Percentiles rank a stretch among this genome's conserved stretches.
Conservation (phyloP, 2,888 invertebrate species). For the Ectemnius cavifrons region DNA sequence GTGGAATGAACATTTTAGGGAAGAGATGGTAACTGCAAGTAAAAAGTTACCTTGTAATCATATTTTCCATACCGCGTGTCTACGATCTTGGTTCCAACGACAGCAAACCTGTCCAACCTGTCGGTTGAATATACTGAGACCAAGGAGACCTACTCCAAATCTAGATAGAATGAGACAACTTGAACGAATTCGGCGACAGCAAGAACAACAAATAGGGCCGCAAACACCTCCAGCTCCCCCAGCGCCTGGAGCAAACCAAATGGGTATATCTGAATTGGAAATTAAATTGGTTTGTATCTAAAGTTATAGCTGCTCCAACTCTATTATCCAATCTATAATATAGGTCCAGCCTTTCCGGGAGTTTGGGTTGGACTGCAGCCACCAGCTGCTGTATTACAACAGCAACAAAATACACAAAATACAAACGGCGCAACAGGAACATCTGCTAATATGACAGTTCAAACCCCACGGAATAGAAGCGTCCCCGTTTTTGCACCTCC, state of each 20-base stretch:
- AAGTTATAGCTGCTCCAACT: background rate
- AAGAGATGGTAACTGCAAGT: slow-evolving; percentile 86
- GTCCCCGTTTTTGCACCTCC: slow-evolving; percentile 80
- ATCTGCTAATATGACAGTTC: slow-evolving; percentile 59
- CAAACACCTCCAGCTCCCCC: slow-evolving; percentile 66
- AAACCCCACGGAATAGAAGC: slow-evolving; percentile 65
- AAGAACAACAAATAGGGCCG: slow-evolving; percentile 69
- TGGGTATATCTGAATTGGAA: slow-evolving; percentile 51
- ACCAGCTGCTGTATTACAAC: slow-evolving; percentile 58
- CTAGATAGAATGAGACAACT: slow-evolving; percentile 63
- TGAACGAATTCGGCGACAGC: slow-evolving; percentile 54
- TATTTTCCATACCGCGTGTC: slow-evolving; percentile 98
- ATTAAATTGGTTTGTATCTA: background rate
- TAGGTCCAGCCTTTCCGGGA: slow-evolving; percentile 65
- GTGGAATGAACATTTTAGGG: slow-evolving; percentile 75
- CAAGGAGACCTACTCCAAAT: slow-evolving; percentile 58
- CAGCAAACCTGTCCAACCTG: slow-evolving; percentile 99
- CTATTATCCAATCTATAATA: slow-evolving; percentile 14
- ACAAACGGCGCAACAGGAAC: slow-evolving; percentile 32
- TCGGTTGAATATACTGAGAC: slow-evolving; percentile 88
- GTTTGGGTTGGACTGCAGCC: slow-evolving; percentile 70
- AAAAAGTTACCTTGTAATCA: slow-evolving; percentile 99
- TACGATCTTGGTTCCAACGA: slow-evolving; percentile 99
- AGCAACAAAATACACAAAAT: slow-evolving; percentile 50
- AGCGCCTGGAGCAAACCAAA: slow-evolving; percentile 60